Percentiles rank a stretch among this genome's conserved stretches.
Evolutionary conservation across 53 echinoderm and acorn worm genomes (phyloP).

Genomic region (Echinometra lucunter): DNA sequence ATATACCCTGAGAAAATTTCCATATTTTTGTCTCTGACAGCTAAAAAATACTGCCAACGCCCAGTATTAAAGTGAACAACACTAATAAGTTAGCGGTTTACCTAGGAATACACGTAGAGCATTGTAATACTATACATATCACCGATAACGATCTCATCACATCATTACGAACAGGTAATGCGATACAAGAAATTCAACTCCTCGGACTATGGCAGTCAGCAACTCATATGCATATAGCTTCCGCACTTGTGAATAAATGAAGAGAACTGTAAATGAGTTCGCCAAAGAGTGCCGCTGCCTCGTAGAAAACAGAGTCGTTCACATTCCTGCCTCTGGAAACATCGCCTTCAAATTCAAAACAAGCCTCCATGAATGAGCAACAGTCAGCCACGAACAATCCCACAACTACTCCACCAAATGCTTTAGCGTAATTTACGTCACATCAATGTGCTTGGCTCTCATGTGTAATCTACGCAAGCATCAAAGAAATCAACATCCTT

Average conservation of each 20-base stretch:
- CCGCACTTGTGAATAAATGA: conserved; percentile 5
- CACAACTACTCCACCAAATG: not conserved
- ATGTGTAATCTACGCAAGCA: not conserved
- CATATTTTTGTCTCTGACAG: not conserved
- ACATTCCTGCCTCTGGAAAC: not conserved
- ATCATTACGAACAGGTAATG: too few relatives aligned
- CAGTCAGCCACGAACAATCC: not conserved
- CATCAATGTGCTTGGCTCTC: not conserved
- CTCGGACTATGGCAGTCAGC: not conserved
- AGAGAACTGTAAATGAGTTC: not conserved
- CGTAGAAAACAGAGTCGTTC: not conserved
- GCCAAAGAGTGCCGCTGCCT: not conserved
- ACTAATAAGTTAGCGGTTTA: not conserved
- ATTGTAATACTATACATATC: not conserved
- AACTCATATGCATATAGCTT: not conserved
- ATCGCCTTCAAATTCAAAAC: not conserved
- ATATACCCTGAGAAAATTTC: not conserved
- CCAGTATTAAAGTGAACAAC: not conserved
- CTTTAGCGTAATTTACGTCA: not conserved
- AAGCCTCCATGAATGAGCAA: not conserved
- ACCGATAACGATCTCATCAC: not conserved
- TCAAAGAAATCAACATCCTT: not conserved
- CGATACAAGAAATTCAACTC: not conserved
- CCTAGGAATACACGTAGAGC: not conserved
- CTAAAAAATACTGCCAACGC: not conserved